These are phyloP conservation scores for Propsilocerus akamusi DNA, from an alignment of 1,140 invertebrate species.

Conservation along the genomic window DNA sequence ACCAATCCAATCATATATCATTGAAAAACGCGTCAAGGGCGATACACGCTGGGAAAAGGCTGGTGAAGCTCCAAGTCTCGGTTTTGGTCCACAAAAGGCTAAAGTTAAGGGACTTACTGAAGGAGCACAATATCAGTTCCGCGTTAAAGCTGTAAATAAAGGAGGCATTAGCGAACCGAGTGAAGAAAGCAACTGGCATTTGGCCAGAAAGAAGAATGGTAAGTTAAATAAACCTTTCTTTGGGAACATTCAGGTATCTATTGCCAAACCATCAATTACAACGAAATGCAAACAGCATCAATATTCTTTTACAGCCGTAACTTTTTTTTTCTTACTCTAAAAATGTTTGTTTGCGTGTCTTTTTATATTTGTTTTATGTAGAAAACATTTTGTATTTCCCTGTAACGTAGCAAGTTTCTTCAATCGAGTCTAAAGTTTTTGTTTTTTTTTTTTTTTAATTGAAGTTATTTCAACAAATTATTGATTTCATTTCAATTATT, in stretches of 20 bases:
- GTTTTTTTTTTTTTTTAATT: neutral
- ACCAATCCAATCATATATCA: slow-evolving; percentile 86
- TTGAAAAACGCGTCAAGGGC: slow-evolving; percentile 96
- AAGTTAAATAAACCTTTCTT: too few species aligned
- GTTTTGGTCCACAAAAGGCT: slow-evolving; percentile 40
- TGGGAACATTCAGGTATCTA: too few species aligned
- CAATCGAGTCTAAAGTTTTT: neutral
- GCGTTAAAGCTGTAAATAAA: slow-evolving; percentile 87
- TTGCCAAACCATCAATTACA: too few species aligned
- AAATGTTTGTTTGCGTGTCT: too few species aligned
- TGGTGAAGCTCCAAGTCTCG: slow-evolving; percentile 49
- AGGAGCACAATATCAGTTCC: slow-evolving; percentile 90
- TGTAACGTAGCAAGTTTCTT: too few species aligned
- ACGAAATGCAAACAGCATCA: too few species aligned
- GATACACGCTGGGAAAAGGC: slow-evolving; percentile 84
- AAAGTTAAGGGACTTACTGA: slow-evolving; percentile 77
- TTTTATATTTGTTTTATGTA: too few species aligned
- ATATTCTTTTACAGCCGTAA: too few species aligned
- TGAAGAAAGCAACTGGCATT: slow-evolving; percentile 83
- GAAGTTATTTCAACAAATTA: slow-evolving; percentile 6
- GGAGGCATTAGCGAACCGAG: slow-evolving; percentile 90
- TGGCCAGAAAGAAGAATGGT: slow-evolving; percentile 37
- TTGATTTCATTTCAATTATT: slow-evolving; percentile 14
- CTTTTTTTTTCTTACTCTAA: too few species aligned
- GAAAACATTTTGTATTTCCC: too few species aligned